Percentiles rank a stretch among this genome's conserved stretches.
Conservation (phyloP, 2,888 invertebrate species). For the Caenorhabditis panamensis region DNA sequence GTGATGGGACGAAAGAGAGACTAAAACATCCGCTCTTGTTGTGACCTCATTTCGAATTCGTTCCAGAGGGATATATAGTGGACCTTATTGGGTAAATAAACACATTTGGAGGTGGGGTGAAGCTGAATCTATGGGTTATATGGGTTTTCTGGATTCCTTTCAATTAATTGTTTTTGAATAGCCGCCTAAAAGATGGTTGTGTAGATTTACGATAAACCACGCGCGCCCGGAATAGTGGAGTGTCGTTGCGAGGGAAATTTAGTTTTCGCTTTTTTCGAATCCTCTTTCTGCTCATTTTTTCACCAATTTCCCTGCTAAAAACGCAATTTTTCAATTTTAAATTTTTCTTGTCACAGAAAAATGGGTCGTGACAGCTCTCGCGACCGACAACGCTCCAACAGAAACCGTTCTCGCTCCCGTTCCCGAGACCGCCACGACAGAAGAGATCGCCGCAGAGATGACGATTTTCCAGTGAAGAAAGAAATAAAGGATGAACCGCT, state of each 20-base stretch:
- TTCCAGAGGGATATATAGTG: too few relatives aligned
- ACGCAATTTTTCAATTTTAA: not conserved
- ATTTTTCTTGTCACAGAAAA: not conserved
- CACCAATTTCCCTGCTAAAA: not conserved
- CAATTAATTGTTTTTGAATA: conserved; percentile 16
- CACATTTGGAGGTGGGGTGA: not conserved
- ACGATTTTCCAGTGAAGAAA: conserved; percentile 16
- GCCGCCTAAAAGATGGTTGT: conserved; percentile 21
- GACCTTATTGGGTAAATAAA: not conserved
- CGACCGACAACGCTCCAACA: conserved; percentile 14
- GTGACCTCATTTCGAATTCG: conserved; percentile 2
- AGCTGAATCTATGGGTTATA: not conserved
- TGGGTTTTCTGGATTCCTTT: not conserved
- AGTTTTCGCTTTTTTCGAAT: conserved; percentile 7
- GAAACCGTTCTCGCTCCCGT: conserved; percentile 38
- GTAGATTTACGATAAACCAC: conserved; percentile 39
- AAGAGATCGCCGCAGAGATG: conserved; percentile 21
- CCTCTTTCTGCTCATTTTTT: conserved; percentile 12
- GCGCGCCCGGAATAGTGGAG: conserved; percentile 24
- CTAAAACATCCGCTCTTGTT: conserved; percentile 6
- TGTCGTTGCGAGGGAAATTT: conserved; percentile 3
- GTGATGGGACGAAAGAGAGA: not conserved
- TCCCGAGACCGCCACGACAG: conserved; percentile 17
- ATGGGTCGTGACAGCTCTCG: conserved; percentile 43
- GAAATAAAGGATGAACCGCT: conserved; percentile 39